Conservation (phyloP, 64 coral and sea anemone species). For the Hydrozoanthus tunicans region DNA sequence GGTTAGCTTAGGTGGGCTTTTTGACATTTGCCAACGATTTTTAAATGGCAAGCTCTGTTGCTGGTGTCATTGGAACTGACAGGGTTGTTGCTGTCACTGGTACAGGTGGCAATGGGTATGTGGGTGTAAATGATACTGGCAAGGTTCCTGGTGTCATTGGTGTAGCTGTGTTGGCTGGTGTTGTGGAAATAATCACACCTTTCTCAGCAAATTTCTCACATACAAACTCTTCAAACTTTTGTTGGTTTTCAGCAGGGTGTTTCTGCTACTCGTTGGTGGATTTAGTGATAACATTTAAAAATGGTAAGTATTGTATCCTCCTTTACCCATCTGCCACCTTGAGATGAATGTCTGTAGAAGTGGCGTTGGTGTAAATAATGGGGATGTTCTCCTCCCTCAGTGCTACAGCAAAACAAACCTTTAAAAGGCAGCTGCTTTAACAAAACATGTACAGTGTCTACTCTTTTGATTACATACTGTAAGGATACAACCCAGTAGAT, state of each 20-base stretch:
- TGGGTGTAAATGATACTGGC: neutral
- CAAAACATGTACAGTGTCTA: neutral
- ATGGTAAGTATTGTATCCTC: neutral
- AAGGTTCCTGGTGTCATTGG: neutral
- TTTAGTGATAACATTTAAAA: neutral
- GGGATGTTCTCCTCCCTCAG: too few relatives aligned
- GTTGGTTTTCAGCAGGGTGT: neutral
- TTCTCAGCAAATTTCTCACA: neutral
- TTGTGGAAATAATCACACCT: neutral
- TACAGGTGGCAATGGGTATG: neutral
- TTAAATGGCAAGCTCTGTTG: neutral
- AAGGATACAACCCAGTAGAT: neutral
- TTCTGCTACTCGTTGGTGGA: neutral
- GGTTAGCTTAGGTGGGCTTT: too few relatives aligned
- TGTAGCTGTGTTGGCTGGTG: neutral
- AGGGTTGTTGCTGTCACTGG: neutral
- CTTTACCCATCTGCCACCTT: too few relatives aligned
- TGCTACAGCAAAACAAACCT: too few relatives aligned
- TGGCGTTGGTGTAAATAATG: too few relatives aligned
- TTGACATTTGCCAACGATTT: too few relatives aligned
- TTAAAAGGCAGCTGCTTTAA: too few relatives aligned
- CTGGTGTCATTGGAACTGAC: neutral
- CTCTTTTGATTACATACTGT: neutral
- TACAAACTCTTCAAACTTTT: neutral
- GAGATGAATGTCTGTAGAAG: too few relatives aligned